Evolutionary conservation across 2,113 vertebrate species (phyloP).

Genomic region (Trochalopteron elliotii): DNA sequence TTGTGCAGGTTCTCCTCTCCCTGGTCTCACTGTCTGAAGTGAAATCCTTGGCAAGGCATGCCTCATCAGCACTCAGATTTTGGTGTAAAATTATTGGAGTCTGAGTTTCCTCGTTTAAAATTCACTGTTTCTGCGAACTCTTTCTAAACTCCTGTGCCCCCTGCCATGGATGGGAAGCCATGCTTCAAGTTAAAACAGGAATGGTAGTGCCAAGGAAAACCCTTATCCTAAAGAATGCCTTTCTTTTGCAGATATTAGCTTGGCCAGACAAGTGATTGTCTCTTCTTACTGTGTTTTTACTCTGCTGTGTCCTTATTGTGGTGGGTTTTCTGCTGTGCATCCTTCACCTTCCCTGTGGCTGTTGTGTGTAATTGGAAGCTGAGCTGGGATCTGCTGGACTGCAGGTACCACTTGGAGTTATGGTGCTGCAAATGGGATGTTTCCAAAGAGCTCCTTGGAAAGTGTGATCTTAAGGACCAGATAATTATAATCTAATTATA

Average conservation of each 20-base stretch:
- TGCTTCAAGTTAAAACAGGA: background rate
- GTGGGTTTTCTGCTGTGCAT: background rate
- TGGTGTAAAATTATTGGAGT: background rate
- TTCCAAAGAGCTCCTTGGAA: background rate
- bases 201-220: background rate
- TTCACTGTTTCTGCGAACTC: background rate
- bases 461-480: background rate
- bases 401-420: background rate
- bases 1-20: background rate
- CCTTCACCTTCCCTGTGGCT: background rate
- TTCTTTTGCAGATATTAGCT: background rate
- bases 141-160: background rate
- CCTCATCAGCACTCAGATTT: rapidly evolving
- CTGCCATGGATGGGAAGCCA: background rate
- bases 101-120: background rate
- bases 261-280: background rate
- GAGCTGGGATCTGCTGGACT: background rate
- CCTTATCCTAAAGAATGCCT: background rate
- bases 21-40: background rate
- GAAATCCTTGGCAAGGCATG: background rate
- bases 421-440: background rate
- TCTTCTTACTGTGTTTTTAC: background rate
- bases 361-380: background rate
- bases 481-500: background rate
- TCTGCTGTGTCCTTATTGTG: background rate